These are phyloP conservation scores for Xenentodon cancila DNA, from an alignment of 2,797 vertebrate genomes.

Conservation along the genomic window DNA sequence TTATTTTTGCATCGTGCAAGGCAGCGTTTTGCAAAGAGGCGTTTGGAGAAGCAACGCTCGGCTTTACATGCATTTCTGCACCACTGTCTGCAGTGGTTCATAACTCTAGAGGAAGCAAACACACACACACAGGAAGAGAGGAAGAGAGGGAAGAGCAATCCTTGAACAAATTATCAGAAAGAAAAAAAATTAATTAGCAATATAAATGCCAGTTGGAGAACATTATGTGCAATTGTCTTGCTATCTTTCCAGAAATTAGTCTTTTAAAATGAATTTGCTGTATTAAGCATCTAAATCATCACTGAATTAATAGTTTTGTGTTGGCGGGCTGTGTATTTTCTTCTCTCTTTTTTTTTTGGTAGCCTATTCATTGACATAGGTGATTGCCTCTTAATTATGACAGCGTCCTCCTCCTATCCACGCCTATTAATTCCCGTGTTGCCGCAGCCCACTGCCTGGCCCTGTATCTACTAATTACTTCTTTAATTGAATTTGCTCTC, in stretches of 20 bases:
- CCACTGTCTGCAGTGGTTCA: slow-evolving; percentile 82
- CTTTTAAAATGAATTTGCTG: slow-evolving; percentile 99
- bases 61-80: slow-evolving; percentile 71
- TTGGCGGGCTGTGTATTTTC: slow-evolving; percentile 78
- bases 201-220: slow-evolving; percentile 96
- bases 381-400: slow-evolving; percentile 99
- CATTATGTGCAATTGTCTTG: slow-evolving; percentile 97
- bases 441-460: slow-evolving; percentile 96
- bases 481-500: slow-evolving; percentile 99
- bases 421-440: slow-evolving; percentile 99
- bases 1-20: slow-evolving; percentile 9
- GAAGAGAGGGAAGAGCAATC: slow-evolving; percentile 65
- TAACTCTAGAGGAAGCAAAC: slow-evolving; percentile 39
- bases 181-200: slow-evolving; percentile 97
- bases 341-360: slow-evolving; percentile 88
- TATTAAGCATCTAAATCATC: slow-evolving; percentile 99
- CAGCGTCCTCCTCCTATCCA: slow-evolving; percentile 94
- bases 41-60: slow-evolving; percentile 50
- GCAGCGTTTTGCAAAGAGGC: slow-evolving; percentile 29
- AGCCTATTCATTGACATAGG: slow-evolving; percentile 96
- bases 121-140: slow-evolving; percentile 26
- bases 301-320: slow-evolving; percentile 98
- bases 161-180: slow-evolving; percentile 88
- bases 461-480: slow-evolving; percentile 99
- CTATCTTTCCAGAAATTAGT: slow-evolving; percentile 99